Percentiles rank a stretch among this genome's conserved stretches.
Evolutionary conservation across 2,113 vertebrate species (phyloP).

Genomic region (Notothenia rossii): DNA sequence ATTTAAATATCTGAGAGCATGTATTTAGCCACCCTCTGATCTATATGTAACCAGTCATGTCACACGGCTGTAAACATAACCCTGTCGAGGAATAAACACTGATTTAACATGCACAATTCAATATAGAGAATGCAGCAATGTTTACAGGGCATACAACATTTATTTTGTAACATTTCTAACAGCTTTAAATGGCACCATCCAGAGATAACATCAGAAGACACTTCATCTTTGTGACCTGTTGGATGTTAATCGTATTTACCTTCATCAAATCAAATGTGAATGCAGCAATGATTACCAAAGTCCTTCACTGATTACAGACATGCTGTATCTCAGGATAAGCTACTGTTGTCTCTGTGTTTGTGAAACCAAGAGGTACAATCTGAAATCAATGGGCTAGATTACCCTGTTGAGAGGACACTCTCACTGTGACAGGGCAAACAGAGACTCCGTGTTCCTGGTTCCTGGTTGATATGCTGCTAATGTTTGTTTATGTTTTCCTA

Average conservation of each 20-base stretch:
- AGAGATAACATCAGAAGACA: too few species aligned
- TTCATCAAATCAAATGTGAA: too few species aligned
- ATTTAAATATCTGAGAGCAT: neutral
- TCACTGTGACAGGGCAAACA: slow-evolving; percentile 10
- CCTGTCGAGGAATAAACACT: too few species aligned
- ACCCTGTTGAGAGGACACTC: neutral
- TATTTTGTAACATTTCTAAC: too few species aligned
- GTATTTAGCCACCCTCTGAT: neutral
- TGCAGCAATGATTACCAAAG: neutral
- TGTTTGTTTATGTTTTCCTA: neutral
- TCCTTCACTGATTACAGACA: neutral
- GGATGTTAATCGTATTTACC: too few species aligned
- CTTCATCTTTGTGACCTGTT: too few species aligned
- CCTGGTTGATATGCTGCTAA: neutral
- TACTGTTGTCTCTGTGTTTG: neutral
- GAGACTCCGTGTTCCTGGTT: slow-evolving; percentile 7
- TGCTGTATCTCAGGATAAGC: neutral
- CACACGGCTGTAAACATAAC: too few species aligned
- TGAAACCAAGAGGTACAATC: neutral
- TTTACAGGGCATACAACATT: too few species aligned
- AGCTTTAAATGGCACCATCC: too few species aligned
- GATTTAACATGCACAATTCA: neutral
- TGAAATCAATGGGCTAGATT: neutral
- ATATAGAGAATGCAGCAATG: neutral
- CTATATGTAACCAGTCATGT: neutral